Percentiles rank a stretch among this genome's conserved stretches.
Conservation (phyloP, 1,140 invertebrate genomes). For the Drosophila auraria region DNA sequence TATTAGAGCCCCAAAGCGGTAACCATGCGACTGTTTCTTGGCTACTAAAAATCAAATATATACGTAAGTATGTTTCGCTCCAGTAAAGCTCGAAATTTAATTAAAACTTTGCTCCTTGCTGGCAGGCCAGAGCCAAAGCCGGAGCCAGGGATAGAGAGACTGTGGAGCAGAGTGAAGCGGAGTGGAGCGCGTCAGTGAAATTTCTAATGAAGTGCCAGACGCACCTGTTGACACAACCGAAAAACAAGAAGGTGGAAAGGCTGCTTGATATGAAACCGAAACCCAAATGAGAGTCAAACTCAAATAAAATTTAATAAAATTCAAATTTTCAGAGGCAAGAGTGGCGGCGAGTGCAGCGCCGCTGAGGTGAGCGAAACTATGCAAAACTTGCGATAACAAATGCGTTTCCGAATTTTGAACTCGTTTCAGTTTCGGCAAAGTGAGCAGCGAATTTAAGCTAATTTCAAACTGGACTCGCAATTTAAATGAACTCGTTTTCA, state of each 20-base stretch:
- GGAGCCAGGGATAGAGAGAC: constrained; percentile 1
- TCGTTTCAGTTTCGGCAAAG: constrained; percentile 8
- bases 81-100: constrained; percentile 71
- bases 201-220: constrained; percentile 73
- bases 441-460: constrained; percentile 10
- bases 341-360: constrained; percentile 19
- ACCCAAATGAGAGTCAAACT: constrained; percentile 51
- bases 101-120: constrained; percentile 68
- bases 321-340: constrained; percentile 33
- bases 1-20: constrained; percentile 51
- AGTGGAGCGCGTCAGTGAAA: constrained; percentile 35
- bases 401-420: constrained; percentile 38
- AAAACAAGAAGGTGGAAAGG: constrained; percentile 31
- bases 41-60: constrained; percentile 77
- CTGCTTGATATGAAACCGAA: constrained; percentile 26
- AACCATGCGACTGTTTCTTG: constrained; percentile 71
- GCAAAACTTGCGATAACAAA: constrained; percentile 41
- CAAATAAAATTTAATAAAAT: constrained; percentile 69
- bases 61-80: constrained; percentile 69
- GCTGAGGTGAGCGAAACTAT: constrained; percentile 31
- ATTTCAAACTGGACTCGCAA: constrained; percentile 11
- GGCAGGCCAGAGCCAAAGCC: constrained; percentile 15
- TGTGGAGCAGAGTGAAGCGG: constrained; percentile 4
- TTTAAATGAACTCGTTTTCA: constrained; percentile 25
- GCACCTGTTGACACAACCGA: constrained; percentile 69